A percentile compares a stretch with the other conserved stretches of the same genome.
Evolutionary conservation across 2,113 vertebrate species (phyloP).

Genomic region (Ptilorrhoa leucosticta): DNA sequence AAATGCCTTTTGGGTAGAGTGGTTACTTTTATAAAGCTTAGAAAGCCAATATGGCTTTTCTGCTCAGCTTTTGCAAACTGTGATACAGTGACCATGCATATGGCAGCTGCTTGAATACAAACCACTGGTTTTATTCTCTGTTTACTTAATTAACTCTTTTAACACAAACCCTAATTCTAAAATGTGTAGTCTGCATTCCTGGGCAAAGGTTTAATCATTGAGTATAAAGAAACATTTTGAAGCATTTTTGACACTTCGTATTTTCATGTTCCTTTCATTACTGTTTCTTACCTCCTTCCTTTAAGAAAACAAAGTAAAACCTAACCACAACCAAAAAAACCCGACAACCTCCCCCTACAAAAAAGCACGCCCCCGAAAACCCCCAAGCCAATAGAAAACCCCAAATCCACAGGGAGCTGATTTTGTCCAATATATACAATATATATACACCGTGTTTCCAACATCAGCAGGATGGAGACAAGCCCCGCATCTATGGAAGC

Average conservation of each 20-base stretch:
- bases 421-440: neutral
- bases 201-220: neutral
- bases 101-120: neutral
- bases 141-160: neutral
- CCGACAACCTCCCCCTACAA: neutral
- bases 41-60: neutral
- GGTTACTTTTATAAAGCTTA: neutral
- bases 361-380: fast-evolving
- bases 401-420: neutral
- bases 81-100: neutral
- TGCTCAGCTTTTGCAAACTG: neutral
- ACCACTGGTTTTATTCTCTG: neutral
- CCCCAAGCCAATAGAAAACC: neutral
- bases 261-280: neutral
- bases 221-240: neutral
- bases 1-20: neutral
- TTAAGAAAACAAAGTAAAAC: neutral
- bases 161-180: neutral
- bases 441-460: neutral
- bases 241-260: neutral
- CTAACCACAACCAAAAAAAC: neutral
- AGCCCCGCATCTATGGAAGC: neutral
- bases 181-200: neutral
- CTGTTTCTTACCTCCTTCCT: neutral
- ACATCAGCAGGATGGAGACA: neutral